These are phyloP conservation scores for Aix galericulata DNA, from an alignment of 2,113 vertebrate genomes.

Conservation along the genomic window DNA sequence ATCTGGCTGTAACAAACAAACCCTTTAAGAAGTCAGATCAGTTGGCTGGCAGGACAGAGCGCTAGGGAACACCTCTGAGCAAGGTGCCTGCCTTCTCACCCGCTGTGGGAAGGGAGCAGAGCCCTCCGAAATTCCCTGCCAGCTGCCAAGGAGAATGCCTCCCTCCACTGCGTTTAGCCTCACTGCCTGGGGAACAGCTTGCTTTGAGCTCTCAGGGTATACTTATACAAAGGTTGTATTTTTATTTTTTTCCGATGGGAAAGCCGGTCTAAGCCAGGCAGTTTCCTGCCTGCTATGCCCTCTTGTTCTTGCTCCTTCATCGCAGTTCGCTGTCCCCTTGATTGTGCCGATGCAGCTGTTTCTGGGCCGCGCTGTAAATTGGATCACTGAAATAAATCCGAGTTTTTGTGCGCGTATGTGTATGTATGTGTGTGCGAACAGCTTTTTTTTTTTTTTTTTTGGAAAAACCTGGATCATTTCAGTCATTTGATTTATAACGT, in stretches of 20 bases:
- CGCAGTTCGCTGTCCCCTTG: background rate
- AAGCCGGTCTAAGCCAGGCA: background rate
- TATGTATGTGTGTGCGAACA: rapidly evolving
- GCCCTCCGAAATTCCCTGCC: background rate
- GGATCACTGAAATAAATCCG: background rate
- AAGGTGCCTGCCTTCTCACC: background rate
- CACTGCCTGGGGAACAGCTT: background rate
- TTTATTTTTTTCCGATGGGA: background rate
- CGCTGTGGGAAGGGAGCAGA: background rate
- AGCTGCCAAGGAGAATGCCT: background rate
- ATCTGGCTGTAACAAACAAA: background rate
- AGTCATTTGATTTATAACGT: background rate
- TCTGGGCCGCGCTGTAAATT: background rate
- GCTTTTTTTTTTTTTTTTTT: background rate
- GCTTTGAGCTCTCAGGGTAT: background rate
- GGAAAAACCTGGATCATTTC: background rate
- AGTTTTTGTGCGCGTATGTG: background rate
- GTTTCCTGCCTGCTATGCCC: constrained; percentile 20
- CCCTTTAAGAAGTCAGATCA: background rate
- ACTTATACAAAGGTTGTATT: background rate
- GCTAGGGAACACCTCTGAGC: rapidly evolving
- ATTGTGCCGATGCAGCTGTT: constrained; percentile 1
- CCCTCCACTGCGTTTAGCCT: background rate
- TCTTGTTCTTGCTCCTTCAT: background rate
- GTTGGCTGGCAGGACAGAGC: rapidly evolving